These are phyloP conservation scores for Diploptera punctata DNA, from an alignment of 2,888 invertebrate species.

Conservation along the genomic window DNA sequence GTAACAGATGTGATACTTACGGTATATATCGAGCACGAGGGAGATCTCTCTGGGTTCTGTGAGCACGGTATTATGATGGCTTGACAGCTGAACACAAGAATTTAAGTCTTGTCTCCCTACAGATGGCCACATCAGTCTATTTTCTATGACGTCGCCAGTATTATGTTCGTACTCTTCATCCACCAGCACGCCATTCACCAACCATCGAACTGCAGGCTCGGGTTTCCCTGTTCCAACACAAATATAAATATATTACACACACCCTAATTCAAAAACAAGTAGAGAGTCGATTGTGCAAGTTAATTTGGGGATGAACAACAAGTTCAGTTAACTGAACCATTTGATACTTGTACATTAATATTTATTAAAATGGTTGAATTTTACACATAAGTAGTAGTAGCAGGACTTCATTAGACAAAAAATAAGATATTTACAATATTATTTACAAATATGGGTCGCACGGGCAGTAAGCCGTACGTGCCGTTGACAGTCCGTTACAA, in stretches of 20 bases:
- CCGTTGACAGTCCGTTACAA: too few species aligned
- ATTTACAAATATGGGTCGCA: too few species aligned
- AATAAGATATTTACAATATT: too few species aligned
- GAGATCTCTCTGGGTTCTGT: conserved; percentile 80
- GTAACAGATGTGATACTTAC: conserved; percentile 77
- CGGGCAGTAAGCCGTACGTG: too few species aligned
- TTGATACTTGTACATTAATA: too few species aligned
- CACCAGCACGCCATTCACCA: conserved; percentile 78
- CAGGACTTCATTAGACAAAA: too few species aligned
- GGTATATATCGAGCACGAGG: conserved; percentile 76
- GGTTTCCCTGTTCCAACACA: conserved; percentile 68
- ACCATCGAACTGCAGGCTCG: conserved; percentile 82
- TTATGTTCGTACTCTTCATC: conserved; percentile 86
- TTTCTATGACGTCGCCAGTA: conserved; percentile 86
- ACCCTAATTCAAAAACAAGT: too few species aligned
- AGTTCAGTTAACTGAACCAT: too few species aligned
- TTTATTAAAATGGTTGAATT: too few species aligned
- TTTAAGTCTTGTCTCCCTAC: conserved; percentile 81
- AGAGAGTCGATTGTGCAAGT: too few species aligned
- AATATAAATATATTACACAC: not conserved
- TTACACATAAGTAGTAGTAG: too few species aligned
- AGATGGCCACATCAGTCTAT: conserved; percentile 74
- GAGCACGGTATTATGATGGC: conserved; percentile 83
- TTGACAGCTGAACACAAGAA: conserved; percentile 86
- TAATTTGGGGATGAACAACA: too few species aligned